Evolutionary conservation across 2,888 invertebrate species (phyloP).

Genomic region (Ennomos quercinarius): DNA sequence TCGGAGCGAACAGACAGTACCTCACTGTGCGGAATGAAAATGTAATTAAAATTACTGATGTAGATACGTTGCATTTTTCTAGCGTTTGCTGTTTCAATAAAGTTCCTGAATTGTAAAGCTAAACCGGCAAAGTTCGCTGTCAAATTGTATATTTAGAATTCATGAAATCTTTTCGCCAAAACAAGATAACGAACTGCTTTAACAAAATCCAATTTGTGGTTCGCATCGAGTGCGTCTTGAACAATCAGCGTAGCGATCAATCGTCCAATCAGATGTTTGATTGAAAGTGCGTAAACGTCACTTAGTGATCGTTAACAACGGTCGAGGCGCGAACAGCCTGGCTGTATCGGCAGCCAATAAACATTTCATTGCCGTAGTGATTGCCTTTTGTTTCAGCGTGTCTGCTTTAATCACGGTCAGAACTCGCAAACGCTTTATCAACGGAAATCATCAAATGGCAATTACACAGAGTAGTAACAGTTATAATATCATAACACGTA

Average conservation of each 20-base stretch:
- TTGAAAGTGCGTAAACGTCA: conserved; percentile 71
- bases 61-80: neutral
- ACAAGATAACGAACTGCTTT: conserved; percentile 42
- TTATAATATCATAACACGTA: too few species aligned
- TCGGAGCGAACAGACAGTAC: conserved; percentile 15
- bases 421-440: neutral
- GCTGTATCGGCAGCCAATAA: conserved; percentile 30
- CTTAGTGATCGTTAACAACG: conserved; percentile 75
- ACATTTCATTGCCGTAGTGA: conserved; percentile 42
- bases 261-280: conserved; percentile 67
- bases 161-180: conserved; percentile 2
- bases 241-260: conserved; percentile 54
- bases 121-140: neutral
- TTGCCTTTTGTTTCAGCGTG: conserved; percentile 50
- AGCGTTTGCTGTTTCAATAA: neutral
- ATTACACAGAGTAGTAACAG: neutral
- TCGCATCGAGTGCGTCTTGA: conserved; percentile 47
- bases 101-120: too few species aligned
- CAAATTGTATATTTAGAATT: conserved; percentile 5
- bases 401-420: neutral
- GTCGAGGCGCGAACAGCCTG: conserved; percentile 55
- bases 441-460: neutral
- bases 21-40: conserved; percentile 16
- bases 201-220: conserved; percentile 47
- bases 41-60: conserved; percentile 1